Evolutionary conservation across 2,113 vertebrate species (phyloP), one percentile per base, ranked within the genome.

Genomic region (Eira barbara): DNA sequence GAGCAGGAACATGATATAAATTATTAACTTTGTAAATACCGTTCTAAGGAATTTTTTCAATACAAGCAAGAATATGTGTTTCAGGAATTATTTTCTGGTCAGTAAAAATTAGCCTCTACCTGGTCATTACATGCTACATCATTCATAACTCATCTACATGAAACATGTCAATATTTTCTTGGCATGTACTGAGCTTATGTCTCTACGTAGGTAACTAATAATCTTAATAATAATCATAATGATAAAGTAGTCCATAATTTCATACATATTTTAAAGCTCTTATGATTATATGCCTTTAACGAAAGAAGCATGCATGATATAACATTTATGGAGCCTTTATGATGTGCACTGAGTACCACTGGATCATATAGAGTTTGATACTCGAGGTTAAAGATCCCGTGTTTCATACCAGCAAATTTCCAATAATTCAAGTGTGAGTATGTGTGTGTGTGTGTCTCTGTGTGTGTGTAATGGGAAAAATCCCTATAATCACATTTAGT

Each of bases 91-190:
- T 97, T 97, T 98, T 80, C 89, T 94, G 61, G 18, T 57, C 36
- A 89, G 27, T 91, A 96, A 97, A 98, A 97, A 94, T 89, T 95
- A 98, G 91, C 96, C 84, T 97, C 95, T 96, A 63, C 76, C 21
- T 92, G 63, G 78, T 81, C 91, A 97, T 94, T 97, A 71, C 8
- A 97, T 90, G 18, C 34, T 21, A 42, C 97, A 92, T 94, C 73
- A 88, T 97, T 97, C 52, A 97, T 31, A 65, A 71, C 1, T 15
- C 93, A 91, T 31, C 45, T 87, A 17, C 47, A 78, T 63, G 34
- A 93, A 80, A 47, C 39, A 90, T 67, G 18, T 36, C 57, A 65
- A 21, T 27, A 87, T 95, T 87, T 93, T 65, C 65, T 27, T 74
- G 23, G 12, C 76, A 0, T 63, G 9, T 49, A 52, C n/a, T 79